Base-by-base conservation (phyloP, 1,140 invertebrate genomes). In the Cyclargus thomasi region DNA sequence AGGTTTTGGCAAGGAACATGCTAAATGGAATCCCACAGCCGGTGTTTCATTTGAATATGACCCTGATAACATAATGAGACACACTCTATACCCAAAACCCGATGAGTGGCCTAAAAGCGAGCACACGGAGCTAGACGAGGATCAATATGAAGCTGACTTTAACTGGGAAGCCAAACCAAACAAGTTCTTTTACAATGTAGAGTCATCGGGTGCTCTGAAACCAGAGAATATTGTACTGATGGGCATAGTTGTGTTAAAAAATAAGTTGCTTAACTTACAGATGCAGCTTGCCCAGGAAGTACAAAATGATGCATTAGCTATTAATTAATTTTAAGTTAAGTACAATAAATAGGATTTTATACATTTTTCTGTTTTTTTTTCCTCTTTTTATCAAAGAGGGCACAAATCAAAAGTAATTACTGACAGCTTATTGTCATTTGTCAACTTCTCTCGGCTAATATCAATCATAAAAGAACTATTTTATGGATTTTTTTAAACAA, bases 61-160 rank as follows among this genome's bases (percentile, higher is more conserved):
- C 92, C 99, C 99, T 4, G 99, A 99, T 84, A 99, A 99, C 93
- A 92, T 95, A 0, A 96, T 99, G 93, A 93, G 98, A 64, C 99
- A 99, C 81, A 99, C 99, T 0, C 92, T 98, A 1, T 99, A 94
- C 76, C 98, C 98, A 0, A 99, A 99, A 91, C 98, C 99, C 55
- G 98, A 99, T 85, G 99, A 99, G 91, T 99, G 99, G 99, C 98
- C 98, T 0, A 99, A 99, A 87, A 99, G 97, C 91, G 98, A 99
- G 92, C 98, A 98, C 86, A 96, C 95, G 62, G 96, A 98, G 90
- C 86, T 99, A 14, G 95, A 96, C 74, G 97, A 99, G 81, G 97
- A 98, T 88, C 94, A 97, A 91, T 95, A 96, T 97, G 96, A 99
- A 92, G 98, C 97, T 5, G 94, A 96, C 10, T 99, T 96, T 82